A percentile compares a stretch with the other conserved stretches of the same genome.
Evolutionary conservation across 2,797 vertebrate species (phyloP).

Genomic region (Threskiornis aethiopicus): DNA sequence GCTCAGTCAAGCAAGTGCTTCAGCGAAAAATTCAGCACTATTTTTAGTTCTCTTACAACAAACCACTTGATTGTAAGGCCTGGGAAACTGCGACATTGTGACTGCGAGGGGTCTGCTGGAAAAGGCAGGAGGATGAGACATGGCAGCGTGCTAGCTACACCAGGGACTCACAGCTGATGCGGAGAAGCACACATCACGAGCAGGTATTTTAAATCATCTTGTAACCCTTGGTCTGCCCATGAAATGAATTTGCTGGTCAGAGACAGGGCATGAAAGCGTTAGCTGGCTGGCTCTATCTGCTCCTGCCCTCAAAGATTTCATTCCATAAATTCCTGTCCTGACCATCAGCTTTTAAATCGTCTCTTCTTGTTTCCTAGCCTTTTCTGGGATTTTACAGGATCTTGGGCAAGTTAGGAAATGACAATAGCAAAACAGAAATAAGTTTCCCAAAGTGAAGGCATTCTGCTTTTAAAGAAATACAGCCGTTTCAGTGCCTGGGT

Average conservation of each 20-base stretch:
- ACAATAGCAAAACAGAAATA: background rate
- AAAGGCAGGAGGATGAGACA: background rate
- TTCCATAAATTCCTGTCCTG: slow-evolving; percentile 68
- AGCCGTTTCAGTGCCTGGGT: background rate
- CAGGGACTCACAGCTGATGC: background rate
- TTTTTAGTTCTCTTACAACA: slow-evolving; percentile 70
- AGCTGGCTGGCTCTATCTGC: slow-evolving; percentile 25
- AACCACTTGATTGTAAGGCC: slow-evolving; percentile 46
- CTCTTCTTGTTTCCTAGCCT: background rate
- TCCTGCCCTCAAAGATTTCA: slow-evolving; percentile 60
- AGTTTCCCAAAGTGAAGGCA: background rate
- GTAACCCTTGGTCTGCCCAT: background rate
- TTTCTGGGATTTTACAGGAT: slow-evolving; percentile 5
- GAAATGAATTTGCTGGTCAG: slow-evolving; percentile 10
- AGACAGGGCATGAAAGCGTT: slow-evolving; percentile 69
- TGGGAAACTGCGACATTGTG: background rate
- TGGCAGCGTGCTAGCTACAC: background rate
- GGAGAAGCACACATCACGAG: background rate
- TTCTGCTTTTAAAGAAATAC: background rate
- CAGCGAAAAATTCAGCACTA: slow-evolving; percentile 55
- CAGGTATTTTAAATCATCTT: slow-evolving; percentile 1
- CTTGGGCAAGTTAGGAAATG: background rate
- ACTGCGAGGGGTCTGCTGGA: background rate
- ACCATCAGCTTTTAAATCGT: slow-evolving; percentile 38
- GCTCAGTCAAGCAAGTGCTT: slow-evolving; percentile 49